phyloP scores from a whole-genome alignment of 2,797 vertebrate genomes.

The Centropyge bicolor region DNA sequence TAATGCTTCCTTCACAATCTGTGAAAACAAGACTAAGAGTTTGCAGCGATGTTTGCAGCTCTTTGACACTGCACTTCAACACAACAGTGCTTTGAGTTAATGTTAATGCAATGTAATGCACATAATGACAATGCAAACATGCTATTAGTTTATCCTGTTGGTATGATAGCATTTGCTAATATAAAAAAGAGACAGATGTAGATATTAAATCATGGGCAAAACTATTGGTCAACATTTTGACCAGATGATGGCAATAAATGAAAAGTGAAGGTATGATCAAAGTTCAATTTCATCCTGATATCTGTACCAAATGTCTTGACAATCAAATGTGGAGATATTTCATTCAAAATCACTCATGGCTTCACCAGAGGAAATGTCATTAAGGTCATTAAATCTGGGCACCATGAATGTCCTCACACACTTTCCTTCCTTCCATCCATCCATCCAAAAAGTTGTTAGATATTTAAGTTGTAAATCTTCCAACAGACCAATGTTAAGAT shows the following conservation, averaged over 20 bases:
- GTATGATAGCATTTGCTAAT: background rate
- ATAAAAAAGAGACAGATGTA: too few species aligned
- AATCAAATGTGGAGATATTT: background rate
- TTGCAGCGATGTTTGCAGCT: background rate
- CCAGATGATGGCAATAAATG: background rate
- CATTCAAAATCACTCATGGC: background rate
- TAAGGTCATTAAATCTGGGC: background rate
- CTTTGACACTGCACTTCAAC: background rate
- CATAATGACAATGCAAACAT: background rate
- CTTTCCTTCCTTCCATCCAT: background rate
- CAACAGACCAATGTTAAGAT: background rate
- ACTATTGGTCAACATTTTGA: background rate
- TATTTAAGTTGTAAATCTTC: background rate
- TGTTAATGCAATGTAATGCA: too few species aligned
- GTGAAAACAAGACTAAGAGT: conserved; percentile 1
- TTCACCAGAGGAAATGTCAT: background rate
- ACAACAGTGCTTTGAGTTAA: background rate
- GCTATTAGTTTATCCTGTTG: background rate
- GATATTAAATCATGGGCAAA: too few species aligned
- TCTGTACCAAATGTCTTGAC: background rate
- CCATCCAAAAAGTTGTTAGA: background rate
- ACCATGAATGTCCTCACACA: background rate
- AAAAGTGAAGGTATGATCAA: background rate
- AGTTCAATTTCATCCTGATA: too few species aligned
- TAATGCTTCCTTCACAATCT: background rate